Evolutionary conservation across 2,797 vertebrate species (phyloP), one percentile per base, ranked within the genome.

Genomic region (Lacerta bilineata): DNA sequence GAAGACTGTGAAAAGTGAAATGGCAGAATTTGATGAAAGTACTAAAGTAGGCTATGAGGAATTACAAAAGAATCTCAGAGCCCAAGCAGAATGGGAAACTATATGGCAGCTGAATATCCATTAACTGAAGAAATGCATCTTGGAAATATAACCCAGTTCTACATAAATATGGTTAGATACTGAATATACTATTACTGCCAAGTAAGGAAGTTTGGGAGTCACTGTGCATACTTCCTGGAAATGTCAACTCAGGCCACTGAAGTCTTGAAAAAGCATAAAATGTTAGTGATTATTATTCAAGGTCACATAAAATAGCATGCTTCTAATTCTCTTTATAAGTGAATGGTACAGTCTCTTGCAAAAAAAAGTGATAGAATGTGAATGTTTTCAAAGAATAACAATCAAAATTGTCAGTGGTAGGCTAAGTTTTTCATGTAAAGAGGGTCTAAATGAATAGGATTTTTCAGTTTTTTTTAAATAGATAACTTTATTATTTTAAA

Each of bases 181-280:
- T 84, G 76, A 88, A 72, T 81, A 61, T 61, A 69, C 27, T 61
- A 74, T 87, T 87, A 80, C 79, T 81, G 68, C 17, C 69, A 72
- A 55, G 29, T 36, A 88, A 84, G 77, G 20, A 27, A 78, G 84
- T 72, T 72, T 59, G 43, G 55, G n/a, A 87, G 23, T 75, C 71
- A 66, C 29, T 76, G 55, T 75, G 59, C 71, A 83, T 46, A 50
- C 17, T 78, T 84, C 78, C 66, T 69, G 43, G 7, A 88, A 84
- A 72, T 81, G 50, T 87, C 78, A 81, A n/a, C 29, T 87, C 33
- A 64, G 66, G 75, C 20, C 82, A 84, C 50, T 78, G 33, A 87
- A 71, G 29, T 64, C 66, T 41, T 88, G 66, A 72, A 71, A 88
- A 88, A 88, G 75, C 66, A 88, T 83, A 84, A 11, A 80, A 84